A percentile compares a stretch with the other conserved stretches of the same genome.
phyloP scores from a whole-genome alignment of 2,113 vertebrate genomes.

The Malaclemys terrapin region DNA sequence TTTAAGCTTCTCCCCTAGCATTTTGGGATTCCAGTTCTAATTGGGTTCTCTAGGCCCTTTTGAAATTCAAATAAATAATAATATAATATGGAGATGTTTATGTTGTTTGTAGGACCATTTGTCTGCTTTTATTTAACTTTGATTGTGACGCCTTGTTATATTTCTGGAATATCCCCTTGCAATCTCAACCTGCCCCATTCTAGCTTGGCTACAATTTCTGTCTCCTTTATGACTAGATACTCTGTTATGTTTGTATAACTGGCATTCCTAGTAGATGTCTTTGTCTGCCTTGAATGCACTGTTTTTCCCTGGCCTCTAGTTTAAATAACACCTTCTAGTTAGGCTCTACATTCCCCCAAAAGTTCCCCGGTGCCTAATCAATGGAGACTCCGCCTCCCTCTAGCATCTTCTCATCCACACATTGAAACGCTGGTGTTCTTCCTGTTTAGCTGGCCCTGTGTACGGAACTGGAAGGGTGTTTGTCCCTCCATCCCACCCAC shows the following conservation, averaged over 20 bases:
- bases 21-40: too few species aligned
- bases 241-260: background rate
- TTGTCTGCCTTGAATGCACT: background rate
- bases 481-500: background rate
- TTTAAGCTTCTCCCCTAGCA: too few species aligned
- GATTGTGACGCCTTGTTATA: constrained; percentile 7
- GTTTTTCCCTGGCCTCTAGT: background rate
- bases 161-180: background rate
- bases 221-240: background rate
- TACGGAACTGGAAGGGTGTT: background rate
- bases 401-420: too few species aligned
- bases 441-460: background rate
- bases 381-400: too few species aligned
- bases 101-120: constrained; percentile 6
- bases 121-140: background rate
- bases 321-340: background rate
- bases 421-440: background rate
- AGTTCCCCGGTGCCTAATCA: too few species aligned
- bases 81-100: background rate
- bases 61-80: constrained; percentile 8
- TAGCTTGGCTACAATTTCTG: background rate
- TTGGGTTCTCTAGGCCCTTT: background rate
- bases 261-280: background rate
- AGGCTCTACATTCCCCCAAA: too few species aligned
- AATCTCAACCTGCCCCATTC: background rate